Percentiles rank a stretch among this genome's conserved stretches.
Conservation (phyloP, 2,888 invertebrate species). For the Melinaea menophilus region DNA sequence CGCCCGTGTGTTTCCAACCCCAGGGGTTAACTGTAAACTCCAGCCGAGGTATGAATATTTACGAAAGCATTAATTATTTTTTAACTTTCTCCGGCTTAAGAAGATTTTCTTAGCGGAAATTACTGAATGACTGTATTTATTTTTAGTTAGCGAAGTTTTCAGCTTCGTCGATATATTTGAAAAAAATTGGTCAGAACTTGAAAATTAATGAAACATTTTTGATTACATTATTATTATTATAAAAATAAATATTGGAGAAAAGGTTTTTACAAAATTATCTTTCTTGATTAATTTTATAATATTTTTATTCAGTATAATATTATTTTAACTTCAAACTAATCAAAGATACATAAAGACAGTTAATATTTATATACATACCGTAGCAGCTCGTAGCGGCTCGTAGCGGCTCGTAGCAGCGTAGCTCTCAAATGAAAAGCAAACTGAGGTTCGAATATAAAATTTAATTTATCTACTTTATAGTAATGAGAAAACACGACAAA, state of each 20-base stretch:
- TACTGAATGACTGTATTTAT: slow-evolving; percentile 58
- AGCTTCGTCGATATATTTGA: slow-evolving; percentile 35
- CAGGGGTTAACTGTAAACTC: slow-evolving; percentile 72
- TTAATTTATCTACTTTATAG: slow-evolving; percentile 59
- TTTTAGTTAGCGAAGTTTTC: slow-evolving; percentile 43
- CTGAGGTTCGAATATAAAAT: slow-evolving; percentile 53
- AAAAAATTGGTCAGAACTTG: slow-evolving; percentile 26
- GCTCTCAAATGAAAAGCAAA: slow-evolving; percentile 45
- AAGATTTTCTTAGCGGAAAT: slow-evolving; percentile 65
- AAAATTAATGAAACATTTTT: slow-evolving; percentile 27
- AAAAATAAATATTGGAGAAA: too few species aligned
- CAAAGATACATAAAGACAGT: not conserved
- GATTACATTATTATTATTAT: slow-evolving; percentile 19
- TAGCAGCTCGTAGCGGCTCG: slow-evolving; percentile 22
- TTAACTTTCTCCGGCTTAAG: slow-evolving; percentile 75
- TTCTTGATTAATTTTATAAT: too few species aligned
- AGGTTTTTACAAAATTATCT: too few species aligned
- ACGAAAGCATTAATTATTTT: slow-evolving; percentile 80
- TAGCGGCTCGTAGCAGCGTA: slow-evolving; percentile 43
- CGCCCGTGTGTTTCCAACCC: slow-evolving; percentile 37
- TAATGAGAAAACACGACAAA: slow-evolving; percentile 71
- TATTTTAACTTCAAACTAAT: not conserved
- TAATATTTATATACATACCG: slow-evolving; percentile 1
- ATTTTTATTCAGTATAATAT: too few species aligned
- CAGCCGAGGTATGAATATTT: slow-evolving; percentile 77